phyloP scores from a whole-genome alignment of 2,113 vertebrate genomes.

The Burhinus oedicnemus region DNA sequence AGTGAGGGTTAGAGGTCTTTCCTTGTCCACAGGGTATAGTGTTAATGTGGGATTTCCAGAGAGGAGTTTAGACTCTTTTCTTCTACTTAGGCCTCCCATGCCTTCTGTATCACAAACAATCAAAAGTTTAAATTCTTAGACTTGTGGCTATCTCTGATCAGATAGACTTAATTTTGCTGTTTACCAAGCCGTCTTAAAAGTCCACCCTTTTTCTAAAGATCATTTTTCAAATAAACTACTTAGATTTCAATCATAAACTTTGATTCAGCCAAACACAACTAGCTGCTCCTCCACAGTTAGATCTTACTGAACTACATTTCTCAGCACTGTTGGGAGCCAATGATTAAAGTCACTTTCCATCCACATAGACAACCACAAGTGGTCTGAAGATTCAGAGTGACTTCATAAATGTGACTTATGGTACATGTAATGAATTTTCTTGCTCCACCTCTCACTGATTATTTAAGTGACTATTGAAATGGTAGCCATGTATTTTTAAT shows the following conservation, averaged over 20 bases:
- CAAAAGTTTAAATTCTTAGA: neutral
- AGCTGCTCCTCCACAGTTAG: neutral
- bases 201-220: neutral
- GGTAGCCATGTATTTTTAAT: neutral
- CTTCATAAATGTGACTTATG: neutral
- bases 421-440: neutral
- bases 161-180: neutral
- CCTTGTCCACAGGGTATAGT: neutral
- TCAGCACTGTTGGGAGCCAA: neutral
- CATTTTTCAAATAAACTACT: neutral
- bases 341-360: neutral
- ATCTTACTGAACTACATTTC: neutral
- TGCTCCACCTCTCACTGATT: neutral
- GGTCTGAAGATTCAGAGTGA: neutral
- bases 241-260: neutral
- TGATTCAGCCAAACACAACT: neutral
- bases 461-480: neutral
- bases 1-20: neutral
- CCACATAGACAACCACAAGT: neutral
- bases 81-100: neutral
- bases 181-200: neutral
- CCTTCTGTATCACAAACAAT: neutral
- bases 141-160: neutral
- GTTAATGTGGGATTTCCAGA: neutral
- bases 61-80: neutral